Evolutionary conservation across 1,140 invertebrate genomes (phyloP).

Genomic region (Sminthurinus signatus): DNA sequence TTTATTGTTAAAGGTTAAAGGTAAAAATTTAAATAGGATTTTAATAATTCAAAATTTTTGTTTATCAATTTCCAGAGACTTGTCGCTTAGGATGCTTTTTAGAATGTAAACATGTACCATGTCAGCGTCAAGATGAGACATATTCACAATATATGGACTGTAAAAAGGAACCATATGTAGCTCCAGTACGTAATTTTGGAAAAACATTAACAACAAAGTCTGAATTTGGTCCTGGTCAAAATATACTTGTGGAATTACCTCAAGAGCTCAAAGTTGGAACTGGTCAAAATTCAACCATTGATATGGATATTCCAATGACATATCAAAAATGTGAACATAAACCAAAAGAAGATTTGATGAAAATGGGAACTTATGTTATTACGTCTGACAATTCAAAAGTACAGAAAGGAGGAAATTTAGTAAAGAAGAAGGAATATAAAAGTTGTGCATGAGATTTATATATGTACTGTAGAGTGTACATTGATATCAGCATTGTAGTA

Average conservation of each 20-base stretch:
- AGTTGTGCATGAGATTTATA: too few species aligned
- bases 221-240: neutral
- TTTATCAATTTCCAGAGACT: neutral
- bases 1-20: neutral
- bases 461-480: too few species aligned
- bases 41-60: neutral
- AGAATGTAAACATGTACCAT: constrained; percentile 3
- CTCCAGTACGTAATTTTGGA: constrained; percentile 4
- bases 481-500: too few species aligned
- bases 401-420: neutral
- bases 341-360: neutral
- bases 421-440: neutral
- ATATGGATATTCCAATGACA: neutral
- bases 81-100: neutral
- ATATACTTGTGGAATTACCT: neutral
- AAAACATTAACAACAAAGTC: neutral
- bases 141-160: neutral
- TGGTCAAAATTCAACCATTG: neutral
- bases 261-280: too few species aligned
- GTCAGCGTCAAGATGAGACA: neutral
- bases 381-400: neutral
- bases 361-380: neutral
- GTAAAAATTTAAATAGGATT: neutral
- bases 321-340: neutral
- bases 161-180: neutral